These are phyloP conservation scores for Phoeniculus purpureus DNA, from an alignment of 2,797 vertebrate species.

Conservation along the genomic window DNA sequence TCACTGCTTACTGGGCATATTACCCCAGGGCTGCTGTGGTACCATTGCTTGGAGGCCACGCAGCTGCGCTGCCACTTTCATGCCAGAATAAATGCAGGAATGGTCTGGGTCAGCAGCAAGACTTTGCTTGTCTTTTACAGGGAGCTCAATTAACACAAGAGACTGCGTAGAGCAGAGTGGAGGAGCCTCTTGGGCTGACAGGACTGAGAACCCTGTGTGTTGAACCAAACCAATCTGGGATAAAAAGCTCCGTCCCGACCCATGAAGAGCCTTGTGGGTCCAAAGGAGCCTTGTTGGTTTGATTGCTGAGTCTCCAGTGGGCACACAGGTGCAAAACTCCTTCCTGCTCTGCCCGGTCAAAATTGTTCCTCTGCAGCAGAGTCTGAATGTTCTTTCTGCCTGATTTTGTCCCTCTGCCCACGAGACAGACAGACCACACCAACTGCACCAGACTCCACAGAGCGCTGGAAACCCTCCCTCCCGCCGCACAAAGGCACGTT, in stretches of 20 bases:
- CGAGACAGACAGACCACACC: neutral
- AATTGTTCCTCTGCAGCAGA: neutral
- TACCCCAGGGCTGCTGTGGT: neutral
- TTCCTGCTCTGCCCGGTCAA: neutral
- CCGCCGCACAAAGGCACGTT: accelerated
- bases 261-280: neutral
- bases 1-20: neutral
- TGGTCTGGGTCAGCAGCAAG: neutral
- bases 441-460: neutral
- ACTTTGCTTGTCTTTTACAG: neutral
- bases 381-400: neutral
- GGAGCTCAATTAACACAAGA: neutral
- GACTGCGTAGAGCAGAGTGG: neutral
- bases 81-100: neutral
- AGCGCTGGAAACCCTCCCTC: neutral
- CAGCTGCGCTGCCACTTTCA: neutral
- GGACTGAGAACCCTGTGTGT: accelerated
- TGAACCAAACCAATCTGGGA: neutral
- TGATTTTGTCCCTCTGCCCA: neutral
- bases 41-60: too few species aligned
- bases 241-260: neutral
- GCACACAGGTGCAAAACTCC: neutral
- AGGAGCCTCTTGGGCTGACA: neutral
- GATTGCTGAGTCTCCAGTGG: neutral
- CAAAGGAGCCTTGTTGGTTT: neutral